These are phyloP conservation scores for Branchipolynoe longqiensis DNA, from an alignment of 2,888 invertebrate genomes.

Conservation along the genomic window DNA sequence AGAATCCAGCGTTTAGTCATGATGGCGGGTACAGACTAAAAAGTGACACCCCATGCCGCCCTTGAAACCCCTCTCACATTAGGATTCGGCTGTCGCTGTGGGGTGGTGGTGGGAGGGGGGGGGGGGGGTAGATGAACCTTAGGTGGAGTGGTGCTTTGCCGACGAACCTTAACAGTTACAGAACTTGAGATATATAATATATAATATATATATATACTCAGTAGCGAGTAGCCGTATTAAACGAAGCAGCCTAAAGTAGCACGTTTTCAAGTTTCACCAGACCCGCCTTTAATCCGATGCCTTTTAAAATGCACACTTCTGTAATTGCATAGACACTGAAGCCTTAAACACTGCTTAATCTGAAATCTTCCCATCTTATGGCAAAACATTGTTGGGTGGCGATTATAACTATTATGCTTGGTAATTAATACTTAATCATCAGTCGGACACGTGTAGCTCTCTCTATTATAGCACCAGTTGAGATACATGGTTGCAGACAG, in stretches of 20 bases:
- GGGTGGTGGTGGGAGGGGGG: too few relatives aligned
- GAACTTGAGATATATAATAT: not conserved
- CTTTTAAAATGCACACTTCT: not conserved
- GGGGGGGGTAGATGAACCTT: constrained; percentile 11
- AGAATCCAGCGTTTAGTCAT: too few relatives aligned
- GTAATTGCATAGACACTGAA: constrained; percentile 35
- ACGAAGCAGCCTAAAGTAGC: constrained; percentile 11
- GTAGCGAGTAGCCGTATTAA: not conserved
- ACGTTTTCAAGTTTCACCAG: constrained; percentile 40
- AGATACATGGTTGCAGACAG: constrained; percentile 41
- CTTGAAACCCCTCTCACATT: too few relatives aligned
- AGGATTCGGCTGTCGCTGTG: too few relatives aligned
- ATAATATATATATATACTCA: not conserved
- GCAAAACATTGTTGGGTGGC: not conserved
- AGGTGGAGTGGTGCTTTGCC: not conserved
- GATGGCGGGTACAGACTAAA: too few relatives aligned
- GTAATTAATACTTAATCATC: not conserved
- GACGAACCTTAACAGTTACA: not conserved
- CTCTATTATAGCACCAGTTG: constrained; percentile 45
- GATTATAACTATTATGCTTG: not conserved
- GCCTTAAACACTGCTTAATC: not conserved
- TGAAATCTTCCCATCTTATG: not conserved
- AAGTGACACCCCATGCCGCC: too few relatives aligned
- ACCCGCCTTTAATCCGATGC: not conserved
- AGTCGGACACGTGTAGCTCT: constrained; percentile 16